Base-by-base conservation (phyloP, 2,113 vertebrate species). In the Buteo buteo region DNA sequence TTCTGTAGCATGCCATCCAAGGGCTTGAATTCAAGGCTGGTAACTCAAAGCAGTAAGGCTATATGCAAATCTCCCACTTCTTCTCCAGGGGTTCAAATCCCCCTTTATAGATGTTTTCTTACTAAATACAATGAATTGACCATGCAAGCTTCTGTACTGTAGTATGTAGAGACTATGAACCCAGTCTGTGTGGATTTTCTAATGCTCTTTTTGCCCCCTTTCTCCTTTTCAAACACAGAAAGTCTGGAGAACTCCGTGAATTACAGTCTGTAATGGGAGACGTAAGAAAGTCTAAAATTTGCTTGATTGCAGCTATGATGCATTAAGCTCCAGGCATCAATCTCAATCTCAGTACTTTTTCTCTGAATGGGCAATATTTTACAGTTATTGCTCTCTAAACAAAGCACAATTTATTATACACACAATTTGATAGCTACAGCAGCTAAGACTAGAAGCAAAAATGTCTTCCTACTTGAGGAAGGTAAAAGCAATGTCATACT, bases 351-450 rank as follows among this genome's bases (percentile, higher is more conserved):
- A 61, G 74, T 69, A 65, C 40, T 92, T 93, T 65, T 85, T 69
- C 58, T 88, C 78, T 65, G 91, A 95, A 91, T 69, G 54, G 66
- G 82, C 73, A 90, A 45, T 95, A 93, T 85, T 94, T 97, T 87
- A 88, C 52, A 92, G 52, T 73, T 97, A 97, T 13, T 1, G 0
- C 65, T 84, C 77, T 81, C 91, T 84, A 94, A 96, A 94, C 73
- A 95, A 95, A 92, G 73, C 70, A 84, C 73, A 90, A 95, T 95
- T 95, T 94, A 95, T 96, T 95, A 95, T 57, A 65, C 29, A 82
- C 65, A 87, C 49, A 73, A 77, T 82, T 89, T 89, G 78, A 94
- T 58, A 95, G 72, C 77, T 76, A 61, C 0, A 2, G 66, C 78
- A 94, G 66, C 62, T 72, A 66, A 70, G 58, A 66, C 45, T 50